Evolutionary conservation across 2,888 invertebrate genomes (phyloP), one percentile per base, ranked within the genome.

Genomic region (Drosophila hamatofila): DNA sequence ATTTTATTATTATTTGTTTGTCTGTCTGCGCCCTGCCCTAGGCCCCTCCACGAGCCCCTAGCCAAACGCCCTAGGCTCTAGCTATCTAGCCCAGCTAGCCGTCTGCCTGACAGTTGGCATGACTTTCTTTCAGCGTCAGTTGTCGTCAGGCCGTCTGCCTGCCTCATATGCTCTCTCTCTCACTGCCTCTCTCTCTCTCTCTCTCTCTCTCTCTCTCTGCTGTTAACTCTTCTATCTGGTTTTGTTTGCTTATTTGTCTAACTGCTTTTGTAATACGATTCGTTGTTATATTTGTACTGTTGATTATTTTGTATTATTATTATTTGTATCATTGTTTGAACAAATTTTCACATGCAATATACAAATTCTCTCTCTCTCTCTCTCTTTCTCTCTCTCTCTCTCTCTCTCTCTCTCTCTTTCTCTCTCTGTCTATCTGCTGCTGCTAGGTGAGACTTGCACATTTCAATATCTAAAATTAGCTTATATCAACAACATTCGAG

Each of bases 1-100:
- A 90, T 88, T 90, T 88, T 86, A 81, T 88, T 86, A 90, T 90
- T 90, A 87, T 89, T 90, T 86, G 86, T 86, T 89, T 88, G 83
- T 76, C 78, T 80, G 85, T 75, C 83, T 80, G 83, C 25, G 12
- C 14, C 11, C 51, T 37, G 18, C 63, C 48, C 41, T 18, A 7
- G 7, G 30, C 21, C 64, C 54, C 25, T 25, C 54, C 6, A 2
- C n/a, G 18, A 37, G 68, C 65, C 51, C 35, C 54, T 56, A 61
- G 52, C 41, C 61, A 44, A 44, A 41, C 52, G 66, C 74, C 33
- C 49, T 58, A 49, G 18, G 30, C 35, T 44, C 52, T 49, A 18
- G 49, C 63, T 59, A 35, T 65, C 70, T 68, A 51, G 30, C 37
- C 63, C 55, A 49, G 35, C 35, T 35, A 35, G 46, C 78, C 71